phyloP scores from a whole-genome alignment of 1,140 invertebrate genomes.

The Drosophila nebulosa region DNA sequence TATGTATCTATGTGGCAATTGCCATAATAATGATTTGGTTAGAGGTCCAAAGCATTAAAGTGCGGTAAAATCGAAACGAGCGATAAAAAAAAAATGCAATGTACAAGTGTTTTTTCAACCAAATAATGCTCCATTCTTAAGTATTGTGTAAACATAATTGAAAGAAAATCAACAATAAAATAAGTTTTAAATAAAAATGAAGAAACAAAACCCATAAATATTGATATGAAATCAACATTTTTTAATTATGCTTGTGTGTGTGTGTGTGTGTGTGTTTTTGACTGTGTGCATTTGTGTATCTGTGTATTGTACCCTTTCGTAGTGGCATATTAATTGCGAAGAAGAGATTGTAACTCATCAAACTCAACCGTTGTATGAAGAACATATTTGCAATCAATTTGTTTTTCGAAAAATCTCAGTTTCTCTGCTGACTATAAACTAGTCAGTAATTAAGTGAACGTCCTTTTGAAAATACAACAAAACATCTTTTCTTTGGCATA shows the following conservation, averaged over 20 bases:
- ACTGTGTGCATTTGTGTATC: background rate
- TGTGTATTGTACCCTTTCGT: background rate
- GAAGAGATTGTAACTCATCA: background rate
- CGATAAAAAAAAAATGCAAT: background rate
- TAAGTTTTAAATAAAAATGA: slow-evolving; percentile 29
- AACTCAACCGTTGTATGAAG: no score
- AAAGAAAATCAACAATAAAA: slow-evolving; percentile 29
- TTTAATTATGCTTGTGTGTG: background rate
- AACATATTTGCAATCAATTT: no score
- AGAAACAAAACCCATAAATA: background rate
- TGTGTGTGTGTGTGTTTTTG: background rate
- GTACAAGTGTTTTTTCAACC: slow-evolving; percentile 35
- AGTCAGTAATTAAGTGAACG: no score
- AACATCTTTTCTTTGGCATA: no score
- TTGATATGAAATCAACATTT: background rate
- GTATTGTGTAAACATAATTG: slow-evolving; percentile 55
- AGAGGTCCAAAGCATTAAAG: slow-evolving; percentile 64
- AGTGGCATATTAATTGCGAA: background rate
- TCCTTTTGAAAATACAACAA: no score
- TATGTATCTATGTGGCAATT: slow-evolving; percentile 50
- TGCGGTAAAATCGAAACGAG: slow-evolving; percentile 43
- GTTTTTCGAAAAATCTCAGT: no score
- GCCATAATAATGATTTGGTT: slow-evolving; percentile 58
- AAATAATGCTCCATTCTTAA: slow-evolving; percentile 11
- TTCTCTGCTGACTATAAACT: no score